Base-by-base conservation (phyloP, 2,888 invertebrate genomes). In the Norana najaformis region DNA sequence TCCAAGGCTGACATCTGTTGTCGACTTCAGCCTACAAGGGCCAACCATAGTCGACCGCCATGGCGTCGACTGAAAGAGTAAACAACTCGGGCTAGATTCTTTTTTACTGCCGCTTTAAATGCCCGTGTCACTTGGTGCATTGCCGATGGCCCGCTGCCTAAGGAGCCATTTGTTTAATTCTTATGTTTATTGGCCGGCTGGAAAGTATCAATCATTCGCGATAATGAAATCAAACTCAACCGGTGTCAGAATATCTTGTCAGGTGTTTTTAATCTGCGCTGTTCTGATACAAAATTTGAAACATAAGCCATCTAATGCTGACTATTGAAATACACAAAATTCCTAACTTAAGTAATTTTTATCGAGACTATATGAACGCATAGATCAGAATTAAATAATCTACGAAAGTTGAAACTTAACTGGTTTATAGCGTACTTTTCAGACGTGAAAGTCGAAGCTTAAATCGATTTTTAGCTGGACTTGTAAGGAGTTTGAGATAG, bases 201-300 rank as follows among this genome's bases (percentile, higher is more conserved):
- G 69, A 69, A 1, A 8, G 69, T 69, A 69, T 69, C 69, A 69
- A 69, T 69, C 69, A 69, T 69, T 69, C 69, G 69, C 30, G 69
- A 69, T 69, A 69, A 69, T 69, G 69, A n/a, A 69, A 69, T 69
- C 69, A 69, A n/a, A 69, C 69, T 69, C 69, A n/a, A n/a, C 69
- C 69, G 16, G 69, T 69, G 69, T 69, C 69, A 13, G n/a, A n/a
- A 69, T n/a, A 69, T 69, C 69, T n/a, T n/a, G 69, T 69, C 69
- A n/a, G 69, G 30, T 69, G 69, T 69, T 69, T 69, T 69, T 69
- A n/a, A 69, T 69, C 69, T 30, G n/a, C 69, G 30, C 69, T 69
- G n/a, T 0, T 69, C 69, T 8, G 11, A n/a, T n/a, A 69, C 8
- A 69, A 13, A n/a, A 30, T 2, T n/a, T 69, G 30, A 69, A 8